phyloP scores from a whole-genome alignment of 23 tunicate species.

The Clavelina lepadiformis region DNA sequence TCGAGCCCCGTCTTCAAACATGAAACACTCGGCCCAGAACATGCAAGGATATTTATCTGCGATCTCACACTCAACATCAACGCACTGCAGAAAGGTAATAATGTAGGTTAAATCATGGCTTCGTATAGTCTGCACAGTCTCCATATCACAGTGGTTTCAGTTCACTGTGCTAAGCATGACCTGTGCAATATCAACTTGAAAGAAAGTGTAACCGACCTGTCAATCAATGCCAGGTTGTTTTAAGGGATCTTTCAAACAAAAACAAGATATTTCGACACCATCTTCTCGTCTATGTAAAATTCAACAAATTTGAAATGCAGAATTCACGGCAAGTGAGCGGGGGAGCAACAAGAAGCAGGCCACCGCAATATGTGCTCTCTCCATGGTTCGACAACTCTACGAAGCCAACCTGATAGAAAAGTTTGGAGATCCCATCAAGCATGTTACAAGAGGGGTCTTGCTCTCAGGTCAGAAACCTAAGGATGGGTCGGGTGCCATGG shows the following conservation, averaged over 20 bases:
- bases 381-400: slow-evolving; percentile 78
- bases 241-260: neutral
- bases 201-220: too few relatives aligned
- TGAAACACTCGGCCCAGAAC: slow-evolving; percentile 73
- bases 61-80: slow-evolving; percentile 52
- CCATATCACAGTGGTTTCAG: too few relatives aligned
- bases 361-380: slow-evolving; percentile 82
- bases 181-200: too few relatives aligned
- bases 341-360: slow-evolving; percentile 95
- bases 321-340: slow-evolving; percentile 60
- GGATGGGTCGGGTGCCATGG: neutral
- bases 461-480: slow-evolving; percentile 23
- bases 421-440: slow-evolving; percentile 80
- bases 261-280: neutral
- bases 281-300: too few relatives aligned
- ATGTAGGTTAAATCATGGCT: too few relatives aligned
- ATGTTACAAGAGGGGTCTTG: slow-evolving; percentile 29
- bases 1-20: slow-evolving; percentile 60
- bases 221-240: neutral
- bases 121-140: too few relatives aligned
- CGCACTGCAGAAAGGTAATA: slow-evolving; percentile 74
- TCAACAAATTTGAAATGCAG: too few relatives aligned
- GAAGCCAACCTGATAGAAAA: slow-evolving; percentile 65
- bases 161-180: too few relatives aligned
- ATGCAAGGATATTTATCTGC: slow-evolving; percentile 64